Evolutionary conservation across 2,113 vertebrate species (phyloP).

Genomic region (Hylia prasina): DNA sequence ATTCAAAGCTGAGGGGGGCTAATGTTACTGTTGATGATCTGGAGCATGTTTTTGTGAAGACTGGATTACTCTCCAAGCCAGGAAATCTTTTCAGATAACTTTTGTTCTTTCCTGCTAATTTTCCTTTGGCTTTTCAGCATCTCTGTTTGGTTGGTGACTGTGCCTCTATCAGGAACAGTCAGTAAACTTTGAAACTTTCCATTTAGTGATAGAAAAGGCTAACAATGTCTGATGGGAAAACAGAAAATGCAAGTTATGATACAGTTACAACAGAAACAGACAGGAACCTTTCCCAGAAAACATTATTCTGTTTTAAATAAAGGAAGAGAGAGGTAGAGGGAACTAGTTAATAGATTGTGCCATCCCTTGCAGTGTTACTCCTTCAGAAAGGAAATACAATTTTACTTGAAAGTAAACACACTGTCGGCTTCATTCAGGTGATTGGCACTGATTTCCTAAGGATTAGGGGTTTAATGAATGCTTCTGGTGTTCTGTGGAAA

Average conservation of each 20-base stretch:
- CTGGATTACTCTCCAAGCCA: background rate
- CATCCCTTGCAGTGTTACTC: background rate
- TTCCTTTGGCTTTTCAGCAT: background rate
- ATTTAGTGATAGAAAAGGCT: background rate
- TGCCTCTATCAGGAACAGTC: background rate
- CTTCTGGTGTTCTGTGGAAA: background rate
- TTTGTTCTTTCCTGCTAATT: background rate
- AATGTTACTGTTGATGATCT: background rate
- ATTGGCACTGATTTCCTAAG: background rate
- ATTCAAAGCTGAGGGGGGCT: background rate
- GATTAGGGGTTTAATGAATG: background rate
- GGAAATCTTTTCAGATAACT: background rate
- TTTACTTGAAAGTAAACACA: background rate
- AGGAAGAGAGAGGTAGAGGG: background rate
- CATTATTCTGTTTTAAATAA: background rate
- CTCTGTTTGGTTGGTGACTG: background rate
- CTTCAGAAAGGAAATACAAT: background rate
- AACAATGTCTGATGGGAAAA: background rate
- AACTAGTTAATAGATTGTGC: background rate
- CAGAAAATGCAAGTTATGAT: background rate
- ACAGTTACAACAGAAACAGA: background rate
- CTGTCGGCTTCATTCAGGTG: background rate
- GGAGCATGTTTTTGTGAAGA: background rate
- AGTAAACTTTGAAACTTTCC: background rate
- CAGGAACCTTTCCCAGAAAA: background rate